phyloP scores from a whole-genome alignment of 2,888 invertebrate genomes.

The Andricus quercusramuli region DNA sequence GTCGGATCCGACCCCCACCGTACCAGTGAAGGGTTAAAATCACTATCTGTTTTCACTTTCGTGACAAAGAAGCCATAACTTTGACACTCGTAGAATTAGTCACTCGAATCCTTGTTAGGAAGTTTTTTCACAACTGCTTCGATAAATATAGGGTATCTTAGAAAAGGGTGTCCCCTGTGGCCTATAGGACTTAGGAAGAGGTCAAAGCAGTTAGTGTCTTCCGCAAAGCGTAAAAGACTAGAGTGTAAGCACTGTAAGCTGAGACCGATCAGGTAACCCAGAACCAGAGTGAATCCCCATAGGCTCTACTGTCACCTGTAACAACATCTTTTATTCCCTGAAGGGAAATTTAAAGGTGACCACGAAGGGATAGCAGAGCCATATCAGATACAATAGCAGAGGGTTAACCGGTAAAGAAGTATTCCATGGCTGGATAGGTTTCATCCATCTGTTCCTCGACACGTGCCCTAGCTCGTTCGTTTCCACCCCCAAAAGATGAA shows the following conservation, averaged over 20 bases:
- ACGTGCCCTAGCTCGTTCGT: constrained; percentile 9
- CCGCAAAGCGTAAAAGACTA: constrained; percentile 8
- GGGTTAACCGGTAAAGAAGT: constrained; percentile 20
- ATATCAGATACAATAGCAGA: constrained; percentile 13
- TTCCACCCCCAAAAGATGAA: neutral
- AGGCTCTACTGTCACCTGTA: constrained; percentile 54
- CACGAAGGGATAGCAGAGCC: constrained; percentile 15
- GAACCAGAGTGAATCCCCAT: constrained; percentile 51
- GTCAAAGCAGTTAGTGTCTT: constrained; percentile 12
- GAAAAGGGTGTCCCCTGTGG: neutral
- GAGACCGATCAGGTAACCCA: constrained; percentile 44
- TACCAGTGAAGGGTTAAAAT: no score
- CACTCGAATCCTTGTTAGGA: neutral
- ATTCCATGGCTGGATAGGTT: constrained; percentile 28
- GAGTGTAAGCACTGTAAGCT: constrained; percentile 1
- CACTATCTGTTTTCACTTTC: neutral
- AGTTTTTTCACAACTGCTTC: constrained; percentile 11
- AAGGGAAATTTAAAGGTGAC: constrained; percentile 31
- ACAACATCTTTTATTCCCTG: constrained; percentile 48
- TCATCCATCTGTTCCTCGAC: constrained; percentile 40
- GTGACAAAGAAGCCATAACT: neutral
- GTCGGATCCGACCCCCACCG: no score
- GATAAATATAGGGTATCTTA: constrained; percentile 5
- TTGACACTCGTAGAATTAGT: neutral
- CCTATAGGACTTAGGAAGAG: neutral